These are phyloP conservation scores for Pecten maximus DNA, from an alignment of 2,888 invertebrate species.

Conservation along the genomic window DNA sequence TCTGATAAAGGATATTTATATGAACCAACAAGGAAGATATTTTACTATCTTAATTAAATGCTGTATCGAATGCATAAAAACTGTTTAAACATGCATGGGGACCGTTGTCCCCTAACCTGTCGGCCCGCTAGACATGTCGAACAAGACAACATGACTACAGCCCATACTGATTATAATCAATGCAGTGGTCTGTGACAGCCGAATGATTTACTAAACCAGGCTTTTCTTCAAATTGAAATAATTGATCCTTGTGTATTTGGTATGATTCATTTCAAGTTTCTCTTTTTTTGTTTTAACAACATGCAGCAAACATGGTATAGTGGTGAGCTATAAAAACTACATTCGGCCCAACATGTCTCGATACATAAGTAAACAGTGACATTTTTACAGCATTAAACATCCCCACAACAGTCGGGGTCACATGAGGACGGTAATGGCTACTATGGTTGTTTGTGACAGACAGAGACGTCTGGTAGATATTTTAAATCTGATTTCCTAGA, in stretches of 20 bases:
- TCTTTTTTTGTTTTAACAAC: not conserved
- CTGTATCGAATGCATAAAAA: not conserved
- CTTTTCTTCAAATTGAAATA: not conserved
- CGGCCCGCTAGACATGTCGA: not conserved
- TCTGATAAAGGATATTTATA: not conserved
- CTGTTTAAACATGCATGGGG: not conserved
- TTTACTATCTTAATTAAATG: not conserved
- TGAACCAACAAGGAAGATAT: not conserved
- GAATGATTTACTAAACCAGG: not conserved
- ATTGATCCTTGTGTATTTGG: not conserved
- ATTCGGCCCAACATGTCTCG: no score
- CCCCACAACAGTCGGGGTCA: not conserved
- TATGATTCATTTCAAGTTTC: not conserved
- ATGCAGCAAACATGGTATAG: not conserved
- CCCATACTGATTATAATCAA: not conserved
- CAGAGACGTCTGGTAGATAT: not conserved
- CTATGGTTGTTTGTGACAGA: not conserved
- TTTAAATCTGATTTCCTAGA: not conserved
- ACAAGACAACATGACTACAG: not conserved
- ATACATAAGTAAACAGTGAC: no score
- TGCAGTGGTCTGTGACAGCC: not conserved
- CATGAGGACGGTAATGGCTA: not conserved
- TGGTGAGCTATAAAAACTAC: not conserved
- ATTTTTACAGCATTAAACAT: not conserved
- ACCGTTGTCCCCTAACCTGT: not conserved